Base-by-base conservation (phyloP, 2,113 vertebrate genomes). In the Pseudorectes ferrugineus region DNA sequence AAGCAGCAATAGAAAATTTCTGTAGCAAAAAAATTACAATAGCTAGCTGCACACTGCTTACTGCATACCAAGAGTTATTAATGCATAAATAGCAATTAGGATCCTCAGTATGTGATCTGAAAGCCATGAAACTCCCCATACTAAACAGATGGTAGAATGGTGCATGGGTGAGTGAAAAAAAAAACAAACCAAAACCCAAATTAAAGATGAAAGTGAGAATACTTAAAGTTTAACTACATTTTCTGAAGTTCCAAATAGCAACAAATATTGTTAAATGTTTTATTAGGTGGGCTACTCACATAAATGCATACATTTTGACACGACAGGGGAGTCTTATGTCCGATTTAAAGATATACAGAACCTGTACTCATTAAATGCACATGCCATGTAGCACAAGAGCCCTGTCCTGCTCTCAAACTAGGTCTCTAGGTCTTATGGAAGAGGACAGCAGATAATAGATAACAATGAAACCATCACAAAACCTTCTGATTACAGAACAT, bases 131-230 rank as follows among this genome's bases (percentile, higher is more conserved):
- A 87, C 54, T 54, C 24, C 36, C 38, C 2, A 2, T 11, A 29
- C 4, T 0, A 51, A 89, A 58, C 1, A 72, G 38, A 43, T 14
- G 11, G 12, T 20, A 72, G 25, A 75, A 72, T 5, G 6, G 12
- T 6, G 1, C 10, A 63, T 2, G 6, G 5, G 1, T 3, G 7
- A 87, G 35, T 49, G 4, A 28, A 31, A 40, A 48, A 58, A 28
- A 14, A 14, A 14, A 13, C 19, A 38, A 38, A 38, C 5, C 25
- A 9, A 85, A 84, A 42, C 13, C 5, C 17, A 58, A 42, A 67
- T 3, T 2, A 3, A 38, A 62, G 0, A n/a, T 8, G 61, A 72
- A 82, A 75, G 24, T 43, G 0, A 57, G 12, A 70, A 83, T 62
- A 4, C 7, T 43, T 71, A 4, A 68, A 65, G 4, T 42, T 82